Evolutionary conservation across 2,888 invertebrate species (phyloP), one percentile per base, ranked within the genome.

Genomic region (Dione vanillae): DNA sequence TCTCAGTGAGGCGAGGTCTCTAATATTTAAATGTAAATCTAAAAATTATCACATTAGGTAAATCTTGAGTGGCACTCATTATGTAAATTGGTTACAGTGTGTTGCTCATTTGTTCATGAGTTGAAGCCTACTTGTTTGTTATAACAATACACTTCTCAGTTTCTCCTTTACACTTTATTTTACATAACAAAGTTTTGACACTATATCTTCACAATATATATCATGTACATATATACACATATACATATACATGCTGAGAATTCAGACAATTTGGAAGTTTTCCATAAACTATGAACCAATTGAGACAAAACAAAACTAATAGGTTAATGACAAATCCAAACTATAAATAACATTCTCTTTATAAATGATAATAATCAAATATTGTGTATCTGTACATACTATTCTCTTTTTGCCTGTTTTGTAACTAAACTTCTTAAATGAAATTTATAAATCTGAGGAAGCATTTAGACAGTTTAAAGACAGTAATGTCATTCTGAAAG

Each of bases 41-140:
- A 27, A 67, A 67, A 43, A 49, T 58, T 45, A 52, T 49, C 9
- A 37, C 37, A 68, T 62, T 64, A 62, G 45, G 62, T 68, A 68
- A 68, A 43, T 61, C 7, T 49, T 20, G 10, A 54, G 52, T 7
- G 35, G 62, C 43, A 52, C 62, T 62, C 62, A 68, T 68, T 62
- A 68, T 68, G 62, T 37, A 54, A 62, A 62, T 68, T 62, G 45
- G 37, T 68, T 54, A 62, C 52, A 40, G 54, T 62, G 52, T 12
- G 52, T 12, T n/a, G 49, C 43, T 52, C n/a, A 40, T 59, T 58
- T 59, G 58, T 40, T 49, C 58, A 61, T 37, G 37, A 47, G 37
- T 61, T 35, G 35, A 61, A 66, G 56, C 51, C 61, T 51, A 51
- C 61, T 68, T 59, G 35, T 61, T 68, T 52, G 54, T 6, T 62